Base-by-base conservation (phyloP, 2,113 vertebrate species). In the Bubo blakistoni region DNA sequence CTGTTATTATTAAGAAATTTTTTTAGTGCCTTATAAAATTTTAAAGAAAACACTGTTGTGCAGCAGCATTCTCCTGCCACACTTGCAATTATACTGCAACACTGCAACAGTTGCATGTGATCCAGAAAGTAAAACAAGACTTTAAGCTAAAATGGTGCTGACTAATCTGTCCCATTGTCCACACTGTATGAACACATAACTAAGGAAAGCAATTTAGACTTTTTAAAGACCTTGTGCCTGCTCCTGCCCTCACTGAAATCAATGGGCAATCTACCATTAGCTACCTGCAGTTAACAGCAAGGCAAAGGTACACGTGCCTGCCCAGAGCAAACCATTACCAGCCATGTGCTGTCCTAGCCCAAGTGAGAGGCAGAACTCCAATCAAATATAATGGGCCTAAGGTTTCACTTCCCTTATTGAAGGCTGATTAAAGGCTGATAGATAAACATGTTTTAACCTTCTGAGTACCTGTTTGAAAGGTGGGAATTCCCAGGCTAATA, bases 341-440 rank as follows among this genome's bases (percentile, higher is more conserved):
- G 51, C 70, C 27, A 22, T 0, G 26, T 3, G 54, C 59, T 25
- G 42, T 12, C 76, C 55, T 6, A 58, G 24, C n/a, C 32, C 55
- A 6, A 13, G 29, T 0, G 0, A 72, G 54, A 13, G 30, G 67
- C 52, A 63, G 10, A 81, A 34, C 42, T 62, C 72, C 59, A 63
- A 7, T 0, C 25, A 62, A 58, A 27, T 5, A 13, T 2, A 38
- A 17, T 5, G 49, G 47, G 18, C 13, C 32, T 12, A 3, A 54
- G 29, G 32, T 51, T 86, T 59, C 51, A 16, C n/a, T 51, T 61
- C 18, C n/a, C 36, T 40, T 36, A 1, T 1, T 26, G 44, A 40
- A 69, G 17, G 25, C n/a, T 36, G 49, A 73, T 88, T 61, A 66
- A 73, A 80, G 49, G 46, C 69, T 89, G 46, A 57, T 26, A 73